A percentile compares a stretch with the other conserved stretches of the same genome.
Evolutionary conservation across 2,797 vertebrate genomes (phyloP).

Genomic region (Crossoptilon crossoptilon): DNA sequence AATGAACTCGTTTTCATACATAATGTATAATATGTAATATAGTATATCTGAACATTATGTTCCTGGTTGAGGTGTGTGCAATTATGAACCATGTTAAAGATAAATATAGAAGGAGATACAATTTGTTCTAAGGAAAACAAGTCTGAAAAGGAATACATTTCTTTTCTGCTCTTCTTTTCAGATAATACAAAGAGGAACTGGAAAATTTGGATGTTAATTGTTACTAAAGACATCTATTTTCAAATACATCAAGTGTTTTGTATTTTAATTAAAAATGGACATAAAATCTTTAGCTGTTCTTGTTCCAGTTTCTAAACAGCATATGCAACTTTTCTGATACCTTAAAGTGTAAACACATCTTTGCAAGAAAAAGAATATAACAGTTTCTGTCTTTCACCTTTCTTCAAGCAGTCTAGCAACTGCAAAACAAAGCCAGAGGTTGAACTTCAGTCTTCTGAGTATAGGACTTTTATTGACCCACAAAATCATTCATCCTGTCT

Average conservation of each 20-base stretch:
- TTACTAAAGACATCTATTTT: neutral
- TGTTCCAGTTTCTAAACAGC: neutral
- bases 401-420: neutral
- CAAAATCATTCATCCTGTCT: neutral
- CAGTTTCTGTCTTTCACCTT: neutral
- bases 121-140: conserved; percentile 52
- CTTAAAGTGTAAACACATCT: neutral
- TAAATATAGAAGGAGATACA: conserved; percentile 56
- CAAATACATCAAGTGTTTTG: neutral
- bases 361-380: neutral
- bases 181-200: neutral
- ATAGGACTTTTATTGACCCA: neutral
- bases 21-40: conserved; percentile 67
- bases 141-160: neutral
- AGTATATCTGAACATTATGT: conserved; percentile 55
- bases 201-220: neutral
- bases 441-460: neutral
- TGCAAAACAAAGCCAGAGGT: neutral
- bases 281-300: neutral
- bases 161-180: neutral
- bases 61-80: neutral
- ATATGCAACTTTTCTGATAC: neutral
- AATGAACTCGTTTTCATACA: conserved; percentile 70
- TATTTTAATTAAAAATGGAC: neutral
- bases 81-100: conserved; percentile 60